These are phyloP conservation scores for Planococcus citri DNA, from an alignment of 1,140 invertebrate species.

Conservation along the genomic window DNA sequence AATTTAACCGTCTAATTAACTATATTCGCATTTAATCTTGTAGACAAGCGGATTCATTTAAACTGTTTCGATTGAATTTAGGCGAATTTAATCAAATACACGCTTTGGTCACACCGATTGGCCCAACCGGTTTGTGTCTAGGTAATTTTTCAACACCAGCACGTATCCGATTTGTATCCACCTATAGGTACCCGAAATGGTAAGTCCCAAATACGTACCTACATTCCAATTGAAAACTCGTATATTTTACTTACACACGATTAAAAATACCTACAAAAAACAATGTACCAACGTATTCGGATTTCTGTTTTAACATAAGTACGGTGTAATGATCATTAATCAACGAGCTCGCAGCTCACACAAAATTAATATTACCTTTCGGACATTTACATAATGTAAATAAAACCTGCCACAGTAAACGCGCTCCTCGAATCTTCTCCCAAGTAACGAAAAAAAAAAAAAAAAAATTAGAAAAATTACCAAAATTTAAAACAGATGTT, in stretches of 20 bases:
- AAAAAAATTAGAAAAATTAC: neutral
- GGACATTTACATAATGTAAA: neutral
- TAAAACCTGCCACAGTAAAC: neutral
- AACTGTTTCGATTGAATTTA: neutral
- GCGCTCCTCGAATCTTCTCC: too few species aligned
- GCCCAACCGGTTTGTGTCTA: neutral
- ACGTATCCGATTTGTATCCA: too few species aligned
- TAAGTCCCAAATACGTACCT: neutral
- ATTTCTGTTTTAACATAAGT: neutral
- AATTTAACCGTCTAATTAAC: conserved; percentile 4
- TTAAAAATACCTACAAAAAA: neutral
- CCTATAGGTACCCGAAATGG: too few species aligned
- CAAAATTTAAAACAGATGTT: neutral
- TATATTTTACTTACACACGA: neutral
- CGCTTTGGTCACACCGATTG: neutral
- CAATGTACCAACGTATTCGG: neutral
- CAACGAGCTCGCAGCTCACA: neutral
- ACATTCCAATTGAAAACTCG: neutral
- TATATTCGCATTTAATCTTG: neutral
- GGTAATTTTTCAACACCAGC: neutral
- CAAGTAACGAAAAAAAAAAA: neutral
- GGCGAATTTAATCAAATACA: neutral
- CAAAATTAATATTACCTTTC: neutral
- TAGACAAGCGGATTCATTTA: neutral
- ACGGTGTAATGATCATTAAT: neutral